Conservation (phyloP, 2,113 vertebrate genomes). For the Oxyura jamaicensis region DNA sequence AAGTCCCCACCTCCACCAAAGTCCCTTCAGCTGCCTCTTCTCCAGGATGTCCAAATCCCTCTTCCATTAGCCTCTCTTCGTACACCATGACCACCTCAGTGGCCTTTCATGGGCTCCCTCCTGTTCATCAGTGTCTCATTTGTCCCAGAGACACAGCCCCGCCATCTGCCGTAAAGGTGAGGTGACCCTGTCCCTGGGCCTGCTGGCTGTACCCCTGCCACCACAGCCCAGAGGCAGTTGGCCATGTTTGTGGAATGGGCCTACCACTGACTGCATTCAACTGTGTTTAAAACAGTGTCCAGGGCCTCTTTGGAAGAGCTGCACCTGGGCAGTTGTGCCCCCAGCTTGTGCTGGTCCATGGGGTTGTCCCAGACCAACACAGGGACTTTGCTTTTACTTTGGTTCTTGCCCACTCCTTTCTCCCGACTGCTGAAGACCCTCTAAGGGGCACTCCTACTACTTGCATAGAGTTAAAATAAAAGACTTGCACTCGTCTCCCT, state of each 20-base stretch:
- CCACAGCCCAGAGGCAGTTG: background rate
- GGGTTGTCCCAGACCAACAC: accelerated
- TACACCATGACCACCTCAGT: background rate
- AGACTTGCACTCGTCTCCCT: background rate
- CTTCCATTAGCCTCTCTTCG: background rate
- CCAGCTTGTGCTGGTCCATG: background rate
- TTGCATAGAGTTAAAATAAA: background rate
- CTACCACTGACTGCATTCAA: background rate
- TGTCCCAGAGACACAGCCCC: background rate
- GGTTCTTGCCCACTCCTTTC: background rate
- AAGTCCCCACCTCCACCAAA: background rate
- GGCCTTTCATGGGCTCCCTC: background rate
- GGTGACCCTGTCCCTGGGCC: background rate
- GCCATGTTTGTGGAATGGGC: background rate
- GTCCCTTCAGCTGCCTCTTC: background rate
- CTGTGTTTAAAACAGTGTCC: background rate
- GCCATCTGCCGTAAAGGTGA: background rate
- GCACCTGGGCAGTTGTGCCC: too few species aligned
- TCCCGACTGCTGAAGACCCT: background rate
- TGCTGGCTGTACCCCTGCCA: background rate
- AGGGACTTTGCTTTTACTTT: background rate
- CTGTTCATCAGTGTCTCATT: background rate
- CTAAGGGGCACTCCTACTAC: background rate
- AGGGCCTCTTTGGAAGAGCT: background rate
- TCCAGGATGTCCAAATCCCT: background rate